Conservation (phyloP, 2,888 invertebrate species). For the Andrena marginata region DNA sequence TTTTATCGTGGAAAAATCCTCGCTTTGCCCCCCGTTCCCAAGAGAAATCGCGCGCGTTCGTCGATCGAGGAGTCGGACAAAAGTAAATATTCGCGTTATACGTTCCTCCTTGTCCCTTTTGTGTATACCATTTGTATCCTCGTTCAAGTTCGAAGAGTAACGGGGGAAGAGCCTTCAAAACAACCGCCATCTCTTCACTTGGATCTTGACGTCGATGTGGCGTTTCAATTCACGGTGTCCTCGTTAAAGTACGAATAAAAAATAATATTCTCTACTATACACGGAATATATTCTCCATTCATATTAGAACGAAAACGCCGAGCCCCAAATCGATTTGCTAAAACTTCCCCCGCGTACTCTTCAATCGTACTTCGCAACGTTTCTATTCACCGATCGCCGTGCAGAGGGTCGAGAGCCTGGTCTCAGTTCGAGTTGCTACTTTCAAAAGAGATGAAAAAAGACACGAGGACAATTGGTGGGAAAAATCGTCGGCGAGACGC, state of each 20-base stretch:
- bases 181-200: slow-evolving; percentile 1
- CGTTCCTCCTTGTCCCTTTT: slow-evolving; percentile 67
- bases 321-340: slow-evolving; percentile 5
- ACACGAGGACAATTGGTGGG: neutral
- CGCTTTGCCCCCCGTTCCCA: slow-evolving; percentile 44
- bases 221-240: too few species aligned
- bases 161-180: slow-evolving; percentile 18
- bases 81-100: slow-evolving; percentile 54
- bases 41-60: slow-evolving; percentile 39
- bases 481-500: slow-evolving; percentile 28
- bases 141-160: slow-evolving; percentile 66
- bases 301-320: slow-evolving; percentile 19
- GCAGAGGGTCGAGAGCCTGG: neutral
- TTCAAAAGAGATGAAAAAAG: slow-evolving; percentile 10
- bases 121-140: slow-evolving; percentile 62
- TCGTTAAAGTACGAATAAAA: neutral
- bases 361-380: slow-evolving; percentile 68
- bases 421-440: slow-evolving; percentile 58
- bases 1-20: slow-evolving; percentile 49
- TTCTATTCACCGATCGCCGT: slow-evolving; percentile 67
- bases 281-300: slow-evolving; percentile 15
- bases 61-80: slow-evolving; percentile 45
- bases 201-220: neutral
- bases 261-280: neutral
- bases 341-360: slow-evolving; percentile 54